Conservation (phyloP, 2,113 vertebrate genomes). For the Cavia aperea region DNA sequence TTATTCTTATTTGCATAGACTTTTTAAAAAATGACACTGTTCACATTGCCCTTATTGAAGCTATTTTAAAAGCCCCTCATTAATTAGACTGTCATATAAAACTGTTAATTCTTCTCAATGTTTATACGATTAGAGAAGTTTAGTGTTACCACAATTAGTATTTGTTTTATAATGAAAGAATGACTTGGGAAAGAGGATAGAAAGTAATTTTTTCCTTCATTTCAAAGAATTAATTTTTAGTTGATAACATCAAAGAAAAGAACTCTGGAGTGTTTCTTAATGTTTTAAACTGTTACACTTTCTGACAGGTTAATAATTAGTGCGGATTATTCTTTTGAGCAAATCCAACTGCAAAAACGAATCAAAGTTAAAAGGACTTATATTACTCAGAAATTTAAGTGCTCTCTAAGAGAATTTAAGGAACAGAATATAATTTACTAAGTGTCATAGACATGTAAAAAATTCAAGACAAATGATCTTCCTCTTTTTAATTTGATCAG, state of each 20-base stretch:
- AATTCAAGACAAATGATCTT: conserved; percentile 30
- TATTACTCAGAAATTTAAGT: not conserved
- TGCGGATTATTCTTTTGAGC: conserved; percentile 32
- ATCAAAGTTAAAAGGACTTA: not conserved
- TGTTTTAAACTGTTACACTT: conserved; percentile 22
- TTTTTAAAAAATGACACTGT: conserved; percentile 46
- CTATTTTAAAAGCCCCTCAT: conserved; percentile 42
- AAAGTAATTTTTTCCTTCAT: not conserved
- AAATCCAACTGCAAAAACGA: conserved; percentile 34
- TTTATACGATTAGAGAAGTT: conserved; percentile 55
- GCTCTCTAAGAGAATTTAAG: conserved; percentile 6
- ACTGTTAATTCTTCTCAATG: conserved; percentile 26
- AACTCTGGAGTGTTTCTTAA: conserved; percentile 12
- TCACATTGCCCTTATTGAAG: conserved; percentile 41
- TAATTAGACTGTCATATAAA: conserved; percentile 52
- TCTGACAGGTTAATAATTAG: conserved; percentile 36
- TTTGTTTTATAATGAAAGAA: conserved; percentile 31
- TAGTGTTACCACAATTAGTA: conserved; percentile 46
- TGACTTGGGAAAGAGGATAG: not conserved
- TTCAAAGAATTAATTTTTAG: conserved; percentile 18
- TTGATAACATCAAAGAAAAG: conserved; percentile 2
- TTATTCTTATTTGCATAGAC: conserved; percentile 59
- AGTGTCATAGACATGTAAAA: conserved; percentile 26
- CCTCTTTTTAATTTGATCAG: conserved; percentile 32
- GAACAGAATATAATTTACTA: not conserved